Percentiles rank a stretch among this genome's conserved stretches.
Evolutionary conservation across 1,140 invertebrate genomes (phyloP).

Genomic region (Atta texana): DNA sequence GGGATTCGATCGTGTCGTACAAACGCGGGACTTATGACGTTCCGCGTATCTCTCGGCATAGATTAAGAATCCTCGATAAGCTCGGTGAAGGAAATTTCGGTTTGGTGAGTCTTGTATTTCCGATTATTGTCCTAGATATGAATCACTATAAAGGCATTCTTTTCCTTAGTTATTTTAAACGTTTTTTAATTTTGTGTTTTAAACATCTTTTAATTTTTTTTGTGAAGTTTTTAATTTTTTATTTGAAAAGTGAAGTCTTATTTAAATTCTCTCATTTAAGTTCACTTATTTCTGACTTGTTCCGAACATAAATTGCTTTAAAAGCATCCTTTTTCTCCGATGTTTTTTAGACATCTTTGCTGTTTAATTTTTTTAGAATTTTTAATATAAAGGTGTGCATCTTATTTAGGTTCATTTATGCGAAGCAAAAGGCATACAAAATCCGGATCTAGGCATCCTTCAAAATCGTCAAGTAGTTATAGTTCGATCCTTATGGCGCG

Average conservation of each 20-base stretch:
- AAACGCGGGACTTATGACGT: slow-evolving; percentile 79
- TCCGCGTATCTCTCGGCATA: slow-evolving; percentile 90
- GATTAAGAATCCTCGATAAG: slow-evolving; percentile 93
- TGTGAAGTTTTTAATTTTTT: neutral
- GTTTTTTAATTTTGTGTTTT: neutral
- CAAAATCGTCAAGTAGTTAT: slow-evolving; percentile 90
- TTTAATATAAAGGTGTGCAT: neutral
- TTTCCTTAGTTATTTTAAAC: slow-evolving; percentile 16
- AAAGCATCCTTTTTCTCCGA: slow-evolving; percentile 1
- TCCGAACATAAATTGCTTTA: neutral
- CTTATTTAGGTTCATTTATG: slow-evolving; percentile 89
- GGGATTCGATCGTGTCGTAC: slow-evolving; percentile 87
- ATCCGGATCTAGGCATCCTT: slow-evolving; percentile 88
- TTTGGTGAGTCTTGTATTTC: slow-evolving; percentile 88
- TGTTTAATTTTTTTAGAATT: neutral
- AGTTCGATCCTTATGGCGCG: slow-evolving; percentile 91
- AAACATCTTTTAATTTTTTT: neutral
- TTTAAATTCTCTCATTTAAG: no score
- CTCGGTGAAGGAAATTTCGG: slow-evolving; percentile 95
- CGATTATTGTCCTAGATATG: neutral
- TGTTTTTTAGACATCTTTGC: neutral
- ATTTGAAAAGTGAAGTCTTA: no score
- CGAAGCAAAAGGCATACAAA: slow-evolving; percentile 89
- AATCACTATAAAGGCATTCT: neutral
- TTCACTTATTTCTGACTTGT: neutral